Evolutionary conservation across 2,888 invertebrate species (phyloP).

Genomic region (Tenthredo scrophulariae): DNA sequence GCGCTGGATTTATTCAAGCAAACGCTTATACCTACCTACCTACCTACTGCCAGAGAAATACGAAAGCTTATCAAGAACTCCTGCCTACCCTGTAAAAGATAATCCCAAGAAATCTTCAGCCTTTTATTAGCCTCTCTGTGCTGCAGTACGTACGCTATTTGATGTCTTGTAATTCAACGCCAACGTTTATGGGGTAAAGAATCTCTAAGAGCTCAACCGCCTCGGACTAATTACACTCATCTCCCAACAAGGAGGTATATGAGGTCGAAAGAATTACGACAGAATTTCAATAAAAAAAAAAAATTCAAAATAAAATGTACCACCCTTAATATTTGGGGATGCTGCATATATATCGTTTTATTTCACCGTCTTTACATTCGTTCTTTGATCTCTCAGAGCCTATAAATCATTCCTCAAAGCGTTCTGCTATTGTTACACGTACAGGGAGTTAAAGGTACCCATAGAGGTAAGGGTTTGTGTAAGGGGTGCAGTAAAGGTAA

Average conservation of each 20-base stretch:
- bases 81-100: conserved; percentile 33
- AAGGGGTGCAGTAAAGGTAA: background rate
- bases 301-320: background rate
- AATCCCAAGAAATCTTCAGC: conserved; percentile 43
- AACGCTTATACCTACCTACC: background rate
- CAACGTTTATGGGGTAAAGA: conserved; percentile 22
- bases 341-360: background rate
- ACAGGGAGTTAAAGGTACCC: background rate
- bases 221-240: background rate
- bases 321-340: background rate
- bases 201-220: background rate
- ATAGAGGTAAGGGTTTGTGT: background rate
- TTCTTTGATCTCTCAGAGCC: conserved; percentile 15
- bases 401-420: conserved; percentile 28
- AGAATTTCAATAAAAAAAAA: background rate
- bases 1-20: conserved; percentile 48
- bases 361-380: background rate
- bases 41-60: conserved; percentile 21
- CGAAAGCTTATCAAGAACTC: conserved; percentile 41
- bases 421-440: background rate
- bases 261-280: background rate
- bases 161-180: conserved; percentile 41
- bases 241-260: background rate
- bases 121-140: background rate
- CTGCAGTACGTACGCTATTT: background rate